Evolutionary conservation across 2,113 vertebrate species (phyloP).

Genomic region (Thinocorus orbignyianus): DNA sequence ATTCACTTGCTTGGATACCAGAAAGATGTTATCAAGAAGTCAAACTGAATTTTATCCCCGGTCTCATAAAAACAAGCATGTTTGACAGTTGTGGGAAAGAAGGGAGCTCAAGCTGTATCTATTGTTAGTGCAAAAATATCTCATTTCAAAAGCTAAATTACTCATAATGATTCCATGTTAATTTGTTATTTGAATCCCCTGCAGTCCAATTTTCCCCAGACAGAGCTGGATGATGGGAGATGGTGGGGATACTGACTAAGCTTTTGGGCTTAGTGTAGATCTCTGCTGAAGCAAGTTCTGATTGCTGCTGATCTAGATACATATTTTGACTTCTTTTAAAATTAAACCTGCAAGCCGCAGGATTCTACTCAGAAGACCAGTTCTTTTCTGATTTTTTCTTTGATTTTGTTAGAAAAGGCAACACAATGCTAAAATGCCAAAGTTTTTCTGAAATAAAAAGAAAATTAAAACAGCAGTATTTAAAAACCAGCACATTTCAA

Average conservation of each 20-base stretch:
- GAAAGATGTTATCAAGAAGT: background rate
- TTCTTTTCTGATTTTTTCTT: background rate
- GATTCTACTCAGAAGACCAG: background rate
- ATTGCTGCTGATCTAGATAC: background rate
- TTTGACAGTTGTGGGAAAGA: slow-evolving; percentile 45
- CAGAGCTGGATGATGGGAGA: background rate
- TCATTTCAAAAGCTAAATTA: slow-evolving; percentile 33
- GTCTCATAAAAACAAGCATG: background rate
- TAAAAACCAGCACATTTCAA: background rate
- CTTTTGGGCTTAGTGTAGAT: background rate
- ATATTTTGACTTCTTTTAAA: background rate
- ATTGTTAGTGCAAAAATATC: slow-evolving; percentile 32
- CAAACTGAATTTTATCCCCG: background rate
- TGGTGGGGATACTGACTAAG: background rate
- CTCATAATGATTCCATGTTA: background rate
- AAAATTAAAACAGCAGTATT: background rate
- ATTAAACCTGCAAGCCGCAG: background rate
- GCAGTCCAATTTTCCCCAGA: background rate
- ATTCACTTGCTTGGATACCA: background rate
- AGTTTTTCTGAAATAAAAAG: background rate
- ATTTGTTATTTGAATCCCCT: slow-evolving; percentile 53
- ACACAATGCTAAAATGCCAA: background rate
- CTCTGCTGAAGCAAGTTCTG: background rate
- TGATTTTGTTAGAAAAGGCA: background rate
- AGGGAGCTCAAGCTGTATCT: background rate